Evolutionary conservation across 2,113 vertebrate genomes (phyloP).

Genomic region (Butorides virescens): DNA sequence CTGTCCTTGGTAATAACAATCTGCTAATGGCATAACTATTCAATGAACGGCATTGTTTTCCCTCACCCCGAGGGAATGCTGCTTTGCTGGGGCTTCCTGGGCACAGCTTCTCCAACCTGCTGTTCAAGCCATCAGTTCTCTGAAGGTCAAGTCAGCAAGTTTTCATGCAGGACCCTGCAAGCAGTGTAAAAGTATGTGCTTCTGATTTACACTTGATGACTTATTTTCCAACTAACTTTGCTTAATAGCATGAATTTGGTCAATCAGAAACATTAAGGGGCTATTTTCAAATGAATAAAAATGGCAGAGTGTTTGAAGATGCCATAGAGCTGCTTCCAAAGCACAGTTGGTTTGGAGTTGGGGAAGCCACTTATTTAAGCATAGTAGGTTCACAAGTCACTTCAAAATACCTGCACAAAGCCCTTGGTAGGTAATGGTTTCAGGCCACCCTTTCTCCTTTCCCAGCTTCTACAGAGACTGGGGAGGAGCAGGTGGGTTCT

Average conservation of each 20-base stretch:
- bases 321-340: not conserved
- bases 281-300: not conserved
- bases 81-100: not conserved
- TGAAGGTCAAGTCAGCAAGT: not conserved
- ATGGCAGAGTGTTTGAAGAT: not conserved
- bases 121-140: not conserved
- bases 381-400: not conserved
- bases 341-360: not conserved
- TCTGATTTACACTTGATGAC: not conserved
- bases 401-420: not conserved
- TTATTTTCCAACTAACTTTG: not conserved
- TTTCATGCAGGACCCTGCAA: not conserved
- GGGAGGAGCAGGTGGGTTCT: not conserved
- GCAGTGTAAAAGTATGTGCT: not conserved
- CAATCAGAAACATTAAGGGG: not conserved
- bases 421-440: not conserved
- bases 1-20: not conserved
- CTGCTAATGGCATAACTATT: not conserved
- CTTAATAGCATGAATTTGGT: not conserved
- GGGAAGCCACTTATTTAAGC: not conserved
- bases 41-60: fast-evolving
- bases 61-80: not conserved
- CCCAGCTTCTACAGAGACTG: not conserved
- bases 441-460: not conserved
- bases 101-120: fast-evolving